Conservation (phyloP, 2,888 invertebrate genomes). For the Portevinia maculata region DNA sequence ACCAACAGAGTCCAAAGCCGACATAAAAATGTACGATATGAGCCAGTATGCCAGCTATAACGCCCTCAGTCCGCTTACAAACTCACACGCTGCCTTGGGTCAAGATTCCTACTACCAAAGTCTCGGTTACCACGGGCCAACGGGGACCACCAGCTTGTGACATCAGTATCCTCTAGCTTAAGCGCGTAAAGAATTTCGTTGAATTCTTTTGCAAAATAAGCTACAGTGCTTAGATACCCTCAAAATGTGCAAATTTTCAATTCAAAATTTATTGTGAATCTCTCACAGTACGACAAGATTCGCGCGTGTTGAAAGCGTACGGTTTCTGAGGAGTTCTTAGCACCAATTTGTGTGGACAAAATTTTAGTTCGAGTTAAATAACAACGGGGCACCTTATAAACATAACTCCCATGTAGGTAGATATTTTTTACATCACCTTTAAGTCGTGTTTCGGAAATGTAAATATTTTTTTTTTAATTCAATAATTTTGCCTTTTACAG, state of each 20-base stretch:
- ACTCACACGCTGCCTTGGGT: constrained; percentile 86
- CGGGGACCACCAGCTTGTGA: constrained; percentile 94
- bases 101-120: constrained; percentile 93
- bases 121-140: constrained; percentile 88
- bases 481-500: constrained; percentile 60
- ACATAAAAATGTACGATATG: constrained; percentile 96
- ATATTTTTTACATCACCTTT: constrained; percentile 27
- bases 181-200: constrained; percentile 81
- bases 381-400: constrained; percentile 58
- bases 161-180: constrained; percentile 94
- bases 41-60: constrained; percentile 86
- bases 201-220: constrained; percentile 57
- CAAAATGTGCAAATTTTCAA: constrained; percentile 48
- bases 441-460: constrained; percentile 56
- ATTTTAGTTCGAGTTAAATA: constrained; percentile 43
- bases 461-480: constrained; percentile 45
- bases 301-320: constrained; percentile 32
- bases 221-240: constrained; percentile 39
- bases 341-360: constrained; percentile 24
- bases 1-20: constrained; percentile 93
- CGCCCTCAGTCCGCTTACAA: constrained; percentile 86
- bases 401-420: constrained; percentile 28
- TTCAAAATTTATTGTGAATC: constrained; percentile 62
- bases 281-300: constrained; percentile 56
- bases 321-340: constrained; percentile 53